Base-by-base conservation (phyloP, 1,140 invertebrate species). In the Macrotrachela quadricornifera region DNA sequence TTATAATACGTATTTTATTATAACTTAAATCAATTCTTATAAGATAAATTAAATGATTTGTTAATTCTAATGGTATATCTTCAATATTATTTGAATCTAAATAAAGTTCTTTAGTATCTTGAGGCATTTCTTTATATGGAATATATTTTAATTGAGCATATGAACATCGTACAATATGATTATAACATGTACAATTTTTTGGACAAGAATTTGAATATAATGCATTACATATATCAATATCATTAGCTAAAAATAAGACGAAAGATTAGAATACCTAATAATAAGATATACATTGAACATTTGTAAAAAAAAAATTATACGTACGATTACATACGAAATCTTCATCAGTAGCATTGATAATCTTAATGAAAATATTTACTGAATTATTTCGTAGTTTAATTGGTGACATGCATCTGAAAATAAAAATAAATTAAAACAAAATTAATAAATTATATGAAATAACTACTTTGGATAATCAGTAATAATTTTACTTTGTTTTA, bases 81-180 rank as follows among this genome's bases (percentile, higher is more conserved):
- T 79, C 77, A 58, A 97, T 95, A 63, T 88, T 79, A 72, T 99
- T 99, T 10, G 83, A 83, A 73, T 97, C 91, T 61, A 99, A 72
- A 72, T 94, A 30, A 30, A 99, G 71, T 74, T 97, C 92, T 3
- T 90, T 91, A 39, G 90, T 95, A 71, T 94, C 86, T 0, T 79
- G 73, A 10, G 91, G 86, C 61, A 97, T 85, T 54, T 83, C 81
- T 45, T 76, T 73, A 30, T 30, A 30, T 6, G 92, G 92, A 58
- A 96, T 80, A 63, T 81, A 77, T 46, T 77, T 80, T 40, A 99
- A 73, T 54, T 80, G 77, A 21, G 83, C 80, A 59, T 85, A 74
- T 16, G 86, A 86, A 71, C 92, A 99, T 52, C 90, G 74, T 0
- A 97, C 90, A 30, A 92, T 80, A 0, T 86, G 92, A 30, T 86